A percentile compares a stretch with the other conserved stretches of the same genome.
Conservation (phyloP, 2,797 vertebrate species). For the Protonibea diacanthus region DNA sequence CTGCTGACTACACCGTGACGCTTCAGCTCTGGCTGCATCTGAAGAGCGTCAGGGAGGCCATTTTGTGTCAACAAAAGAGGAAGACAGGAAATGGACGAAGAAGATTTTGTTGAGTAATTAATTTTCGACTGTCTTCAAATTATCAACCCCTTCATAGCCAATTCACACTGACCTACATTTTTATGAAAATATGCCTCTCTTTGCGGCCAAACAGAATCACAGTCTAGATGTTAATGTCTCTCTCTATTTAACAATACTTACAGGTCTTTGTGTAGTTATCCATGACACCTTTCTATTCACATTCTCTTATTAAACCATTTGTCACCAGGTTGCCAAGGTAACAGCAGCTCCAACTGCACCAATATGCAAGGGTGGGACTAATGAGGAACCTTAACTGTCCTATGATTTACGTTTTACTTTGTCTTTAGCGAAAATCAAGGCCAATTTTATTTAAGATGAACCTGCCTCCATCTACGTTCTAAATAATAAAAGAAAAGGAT, state of each 20-base stretch:
- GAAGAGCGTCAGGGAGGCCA: background rate
- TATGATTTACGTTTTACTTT: slow-evolving; percentile 20
- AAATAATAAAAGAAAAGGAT: slow-evolving; percentile 59
- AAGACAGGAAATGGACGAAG: background rate
- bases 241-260: slow-evolving; percentile 18
- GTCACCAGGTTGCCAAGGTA: slow-evolving; percentile 56
- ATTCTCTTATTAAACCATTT: slow-evolving; percentile 15
- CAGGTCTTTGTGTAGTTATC: background rate
- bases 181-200: background rate
- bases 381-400: slow-evolving; percentile 18
- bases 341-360: slow-evolving; percentile 32
- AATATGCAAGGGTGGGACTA: background rate
- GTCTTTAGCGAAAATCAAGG: slow-evolving; percentile 50
- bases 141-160: background rate
- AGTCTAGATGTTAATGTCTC: slow-evolving; percentile 14
- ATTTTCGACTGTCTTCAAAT: background rate
- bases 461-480: slow-evolving; percentile 40
- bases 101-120: background rate
- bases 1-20: background rate
- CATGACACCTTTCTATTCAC: background rate
- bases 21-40: background rate
- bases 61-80: slow-evolving; percentile 9
- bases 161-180: background rate
- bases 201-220: background rate
- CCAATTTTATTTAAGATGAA: slow-evolving; percentile 59